Evolutionary conservation across 2,888 invertebrate species (phyloP).

Genomic region (Tortrix viridana): DNA sequence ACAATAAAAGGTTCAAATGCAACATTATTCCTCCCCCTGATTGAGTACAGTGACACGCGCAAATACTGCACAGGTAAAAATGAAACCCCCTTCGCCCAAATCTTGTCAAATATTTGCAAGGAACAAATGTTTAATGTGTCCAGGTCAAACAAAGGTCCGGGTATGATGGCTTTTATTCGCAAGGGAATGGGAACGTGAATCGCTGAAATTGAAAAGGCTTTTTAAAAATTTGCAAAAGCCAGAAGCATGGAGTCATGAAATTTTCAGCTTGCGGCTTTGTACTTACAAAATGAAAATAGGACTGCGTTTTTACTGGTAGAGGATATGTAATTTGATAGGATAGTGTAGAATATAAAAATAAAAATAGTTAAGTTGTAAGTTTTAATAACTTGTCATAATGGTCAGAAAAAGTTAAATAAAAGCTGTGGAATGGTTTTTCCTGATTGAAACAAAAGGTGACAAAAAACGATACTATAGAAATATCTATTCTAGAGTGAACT

Average conservation of each 20-base stretch:
- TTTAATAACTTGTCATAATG: not conserved
- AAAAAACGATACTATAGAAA: too few relatives aligned
- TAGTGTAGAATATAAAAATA: not conserved
- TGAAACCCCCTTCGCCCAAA: slow-evolving; percentile 52
- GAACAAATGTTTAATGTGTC: slow-evolving; percentile 64
- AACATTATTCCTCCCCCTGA: slow-evolving; percentile 8
- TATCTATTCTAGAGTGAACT: too few relatives aligned
- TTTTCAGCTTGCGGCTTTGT: slow-evolving; percentile 66
- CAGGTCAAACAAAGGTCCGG: slow-evolving; percentile 62
- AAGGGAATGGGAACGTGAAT: slow-evolving; percentile 57
- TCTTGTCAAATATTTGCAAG: slow-evolving; percentile 57
- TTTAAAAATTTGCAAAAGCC: slow-evolving; percentile 63
- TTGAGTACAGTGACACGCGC: slow-evolving; percentile 21
- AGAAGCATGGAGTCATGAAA: slow-evolving; percentile 67
- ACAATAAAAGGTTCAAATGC: not conserved
- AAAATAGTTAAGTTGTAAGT: slow-evolving; percentile 1
- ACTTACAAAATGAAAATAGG: slow-evolving; percentile 67
- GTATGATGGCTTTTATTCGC: slow-evolving; percentile 51
- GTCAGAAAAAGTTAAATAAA: too few relatives aligned
- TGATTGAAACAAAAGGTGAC: too few relatives aligned
- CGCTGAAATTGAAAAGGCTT: slow-evolving; percentile 67
- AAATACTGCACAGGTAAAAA: slow-evolving; percentile 36
- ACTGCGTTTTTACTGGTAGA: slow-evolving; percentile 54
- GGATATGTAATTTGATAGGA: not conserved
- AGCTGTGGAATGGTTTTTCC: too few relatives aligned